These are phyloP conservation scores for Melanaphis sacchari DNA, from an alignment of 1,140 invertebrate species.

Conservation along the genomic window DNA sequence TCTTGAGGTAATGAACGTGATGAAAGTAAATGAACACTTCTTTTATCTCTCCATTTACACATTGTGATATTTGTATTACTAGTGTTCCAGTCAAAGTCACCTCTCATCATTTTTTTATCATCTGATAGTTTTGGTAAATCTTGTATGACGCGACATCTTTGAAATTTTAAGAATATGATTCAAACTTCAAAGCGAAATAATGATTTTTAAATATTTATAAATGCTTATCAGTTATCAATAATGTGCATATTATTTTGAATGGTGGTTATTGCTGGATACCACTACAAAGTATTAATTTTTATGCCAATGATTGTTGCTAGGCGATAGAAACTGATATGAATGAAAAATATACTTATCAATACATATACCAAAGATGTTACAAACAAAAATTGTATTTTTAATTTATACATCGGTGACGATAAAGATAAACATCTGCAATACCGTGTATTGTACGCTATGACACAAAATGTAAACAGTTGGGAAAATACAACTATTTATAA, in stretches of 20 bases:
- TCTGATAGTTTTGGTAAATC: background rate
- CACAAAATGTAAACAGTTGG: conserved; percentile 12
- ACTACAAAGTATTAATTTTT: too few species aligned
- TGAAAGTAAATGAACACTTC: background rate
- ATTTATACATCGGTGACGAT: background rate
- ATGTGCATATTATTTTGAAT: too few species aligned
- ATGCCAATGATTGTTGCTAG: too few species aligned
- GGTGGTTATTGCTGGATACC: too few species aligned
- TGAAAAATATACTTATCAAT: too few species aligned
- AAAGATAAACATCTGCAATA: background rate
- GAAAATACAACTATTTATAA: background rate
- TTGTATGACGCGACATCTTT: background rate
- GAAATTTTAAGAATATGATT: too few species aligned
- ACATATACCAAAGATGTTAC: too few species aligned
- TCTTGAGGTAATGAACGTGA: background rate
- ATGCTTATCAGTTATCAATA: too few species aligned
- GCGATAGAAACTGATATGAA: too few species aligned
- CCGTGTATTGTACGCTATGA: background rate
- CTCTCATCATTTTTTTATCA: background rate
- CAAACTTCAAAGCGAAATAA: too few species aligned
- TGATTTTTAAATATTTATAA: too few species aligned
- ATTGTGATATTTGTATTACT: background rate
- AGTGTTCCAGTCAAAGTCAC: background rate
- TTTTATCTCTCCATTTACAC: conserved; percentile 4
- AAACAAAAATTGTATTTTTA: background rate